Conservation (phyloP, 2,888 invertebrate species). For the Brachypalpus laphriformis region DNA sequence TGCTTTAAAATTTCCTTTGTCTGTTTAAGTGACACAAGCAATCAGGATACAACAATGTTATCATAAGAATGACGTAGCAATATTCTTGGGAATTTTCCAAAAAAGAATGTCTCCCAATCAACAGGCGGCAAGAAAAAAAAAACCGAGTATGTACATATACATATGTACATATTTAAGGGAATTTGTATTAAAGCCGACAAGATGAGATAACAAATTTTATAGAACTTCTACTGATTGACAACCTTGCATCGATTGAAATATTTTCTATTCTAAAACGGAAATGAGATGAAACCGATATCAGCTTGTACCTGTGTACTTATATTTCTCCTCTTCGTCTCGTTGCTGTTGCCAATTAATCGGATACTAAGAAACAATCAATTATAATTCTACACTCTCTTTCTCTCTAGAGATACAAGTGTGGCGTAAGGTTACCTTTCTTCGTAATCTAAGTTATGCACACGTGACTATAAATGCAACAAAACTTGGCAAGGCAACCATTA, state of each 20-base stretch:
- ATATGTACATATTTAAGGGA: not conserved
- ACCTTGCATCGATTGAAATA: constrained; percentile 5
- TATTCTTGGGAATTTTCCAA: not conserved
- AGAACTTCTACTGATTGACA: not conserved
- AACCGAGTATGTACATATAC: not conserved
- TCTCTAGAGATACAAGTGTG: not conserved
- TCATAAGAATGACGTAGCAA: not conserved
- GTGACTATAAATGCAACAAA: constrained; percentile 57
- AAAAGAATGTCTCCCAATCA: not conserved
- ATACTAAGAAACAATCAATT: constrained; percentile 59
- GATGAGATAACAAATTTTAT: not conserved
- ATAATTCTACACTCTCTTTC: constrained; percentile 37
- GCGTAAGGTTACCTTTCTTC: constrained; percentile 42
- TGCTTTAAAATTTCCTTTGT: not conserved
- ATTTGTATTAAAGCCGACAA: not conserved
- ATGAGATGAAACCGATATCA: constrained; percentile 21
- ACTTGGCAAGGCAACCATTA: constrained; percentile 53
- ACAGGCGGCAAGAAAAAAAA: not conserved
- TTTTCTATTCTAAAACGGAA: constrained; percentile 11
- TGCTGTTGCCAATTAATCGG: constrained; percentile 53
- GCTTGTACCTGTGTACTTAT: not conserved
- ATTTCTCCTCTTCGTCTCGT: not conserved
- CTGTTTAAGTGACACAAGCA: not conserved
- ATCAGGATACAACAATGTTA: not conserved
- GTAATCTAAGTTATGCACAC: constrained; percentile 55